phyloP scores from a whole-genome alignment of 2,113 vertebrate genomes.

The Budorcas taxicolor region DNA sequence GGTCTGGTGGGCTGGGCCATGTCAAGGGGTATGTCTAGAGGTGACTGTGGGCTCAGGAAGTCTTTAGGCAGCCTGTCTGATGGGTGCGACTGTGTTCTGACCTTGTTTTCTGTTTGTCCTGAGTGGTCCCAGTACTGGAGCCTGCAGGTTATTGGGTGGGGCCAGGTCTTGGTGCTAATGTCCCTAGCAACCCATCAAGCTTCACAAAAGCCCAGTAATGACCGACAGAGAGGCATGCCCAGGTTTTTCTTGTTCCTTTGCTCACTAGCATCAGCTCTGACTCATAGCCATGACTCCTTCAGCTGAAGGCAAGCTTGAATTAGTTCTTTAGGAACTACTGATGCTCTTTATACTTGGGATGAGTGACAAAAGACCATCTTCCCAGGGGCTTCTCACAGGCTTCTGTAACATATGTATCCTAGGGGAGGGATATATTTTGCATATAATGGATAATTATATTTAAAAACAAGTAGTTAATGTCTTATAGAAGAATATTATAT shows the following conservation, averaged over 20 bases:
- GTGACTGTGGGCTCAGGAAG: not conserved
- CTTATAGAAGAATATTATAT: slow-evolving; percentile 8
- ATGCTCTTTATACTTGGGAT: not conserved
- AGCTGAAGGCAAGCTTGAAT: not conserved
- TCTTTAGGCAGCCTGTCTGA: not conserved
- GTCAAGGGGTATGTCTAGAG: not conserved
- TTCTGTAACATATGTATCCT: not conserved
- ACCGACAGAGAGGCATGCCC: not conserved
- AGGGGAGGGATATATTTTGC: not conserved
- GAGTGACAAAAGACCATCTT: not conserved
- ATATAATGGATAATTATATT: slow-evolving; percentile 24
- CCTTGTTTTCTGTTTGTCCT: not conserved
- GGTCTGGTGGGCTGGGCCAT: not conserved
- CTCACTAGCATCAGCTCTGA: not conserved
- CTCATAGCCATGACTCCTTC: not conserved
- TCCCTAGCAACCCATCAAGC: not conserved
- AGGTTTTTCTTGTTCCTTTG: not conserved
- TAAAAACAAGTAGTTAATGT: not conserved
- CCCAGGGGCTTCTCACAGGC: not conserved
- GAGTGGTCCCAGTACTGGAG: not conserved
- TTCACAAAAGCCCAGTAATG: not conserved
- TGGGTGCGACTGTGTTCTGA: accelerated
- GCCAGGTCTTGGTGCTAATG: not conserved
- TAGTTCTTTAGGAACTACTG: not conserved
- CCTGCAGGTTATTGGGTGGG: not conserved